phyloP scores from a whole-genome alignment of 2,113 vertebrate genomes.

The Ochotona curzoniae region DNA sequence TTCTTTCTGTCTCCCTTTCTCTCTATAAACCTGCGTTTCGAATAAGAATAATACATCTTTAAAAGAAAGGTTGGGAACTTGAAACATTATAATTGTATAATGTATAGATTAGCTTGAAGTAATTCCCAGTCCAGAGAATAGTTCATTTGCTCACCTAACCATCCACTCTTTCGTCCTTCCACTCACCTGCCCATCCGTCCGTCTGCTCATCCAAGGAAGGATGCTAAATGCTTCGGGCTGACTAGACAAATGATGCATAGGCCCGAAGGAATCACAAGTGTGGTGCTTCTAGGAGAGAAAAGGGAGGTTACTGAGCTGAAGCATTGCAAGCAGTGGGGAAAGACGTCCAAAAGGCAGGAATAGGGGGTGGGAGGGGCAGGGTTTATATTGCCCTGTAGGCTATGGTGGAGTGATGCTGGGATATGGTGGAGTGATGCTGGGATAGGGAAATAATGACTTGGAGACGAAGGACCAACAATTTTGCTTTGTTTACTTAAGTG shows the following conservation, averaged over 20 bases:
- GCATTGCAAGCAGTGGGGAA: not conserved
- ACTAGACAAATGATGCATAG: not conserved
- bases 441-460: no score
- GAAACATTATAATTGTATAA: not conserved
- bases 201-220: not conserved
- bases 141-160: not conserved
- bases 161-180: not conserved
- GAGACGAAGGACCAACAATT: not conserved
- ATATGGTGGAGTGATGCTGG: not conserved
- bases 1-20: no score
- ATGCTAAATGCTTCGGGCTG: not conserved
- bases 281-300: not conserved
- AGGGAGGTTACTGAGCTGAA: not conserved
- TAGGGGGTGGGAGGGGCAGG: no score
- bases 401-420: not conserved
- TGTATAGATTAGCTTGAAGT: conserved; percentile 1
- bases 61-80: not conserved
- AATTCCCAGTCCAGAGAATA: not conserved
- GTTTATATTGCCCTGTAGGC: not conserved
- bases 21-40: no score
- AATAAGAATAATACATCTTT: no score
- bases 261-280: not conserved
- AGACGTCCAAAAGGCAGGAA: not conserved
- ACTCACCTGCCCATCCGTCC: not conserved
- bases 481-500: not conserved